Evolutionary conservation across 2,113 vertebrate species (phyloP).

Genomic region (Podiceps cristatus): DNA sequence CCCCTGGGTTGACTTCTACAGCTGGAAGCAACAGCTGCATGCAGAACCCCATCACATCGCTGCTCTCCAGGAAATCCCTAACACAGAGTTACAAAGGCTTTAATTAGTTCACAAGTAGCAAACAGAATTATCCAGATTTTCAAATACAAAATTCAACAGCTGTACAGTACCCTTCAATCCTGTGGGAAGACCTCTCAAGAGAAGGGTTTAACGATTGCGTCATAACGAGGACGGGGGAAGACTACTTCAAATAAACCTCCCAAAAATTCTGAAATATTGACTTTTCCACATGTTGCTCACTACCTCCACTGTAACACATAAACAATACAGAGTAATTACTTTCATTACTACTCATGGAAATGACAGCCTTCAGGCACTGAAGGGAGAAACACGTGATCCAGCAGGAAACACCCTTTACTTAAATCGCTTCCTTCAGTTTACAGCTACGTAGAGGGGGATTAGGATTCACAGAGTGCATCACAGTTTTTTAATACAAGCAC

Average conservation of each 20-base stretch:
- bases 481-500: no score
- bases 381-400: background rate
- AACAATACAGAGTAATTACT: background rate
- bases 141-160: background rate
- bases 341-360: background rate
- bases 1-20: background rate
- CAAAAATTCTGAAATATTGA: background rate
- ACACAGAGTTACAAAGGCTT: background rate
- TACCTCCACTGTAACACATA: background rate
- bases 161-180: background rate
- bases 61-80: background rate
- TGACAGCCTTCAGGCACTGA: background rate
- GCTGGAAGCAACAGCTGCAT: background rate
- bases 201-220: fast-evolving
- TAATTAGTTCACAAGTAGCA: background rate
- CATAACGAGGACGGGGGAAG: fast-evolving
- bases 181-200: background rate
- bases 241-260: background rate
- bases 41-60: background rate
- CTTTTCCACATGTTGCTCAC: background rate
- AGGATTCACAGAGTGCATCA: background rate
- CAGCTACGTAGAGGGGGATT: background rate
- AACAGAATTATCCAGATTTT: background rate
- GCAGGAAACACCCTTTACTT: background rate
- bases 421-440: background rate